Conservation (phyloP, 1,140 invertebrate species). For the Eurosta solidaginis region DNA sequence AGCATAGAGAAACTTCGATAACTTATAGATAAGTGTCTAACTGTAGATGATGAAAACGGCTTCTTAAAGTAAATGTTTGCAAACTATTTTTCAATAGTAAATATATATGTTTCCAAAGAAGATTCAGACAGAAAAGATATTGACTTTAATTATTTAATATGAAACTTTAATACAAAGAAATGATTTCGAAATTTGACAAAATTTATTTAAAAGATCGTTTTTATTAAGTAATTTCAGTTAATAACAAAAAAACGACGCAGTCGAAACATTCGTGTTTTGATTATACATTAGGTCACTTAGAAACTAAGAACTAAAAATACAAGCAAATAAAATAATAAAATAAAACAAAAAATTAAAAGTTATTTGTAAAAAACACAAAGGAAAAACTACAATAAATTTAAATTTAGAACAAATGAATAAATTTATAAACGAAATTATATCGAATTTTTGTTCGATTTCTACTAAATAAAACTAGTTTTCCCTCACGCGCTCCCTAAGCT, state of each 20-base stretch:
- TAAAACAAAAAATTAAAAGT: constrained; percentile 22
- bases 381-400: constrained; percentile 25
- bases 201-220: neutral
- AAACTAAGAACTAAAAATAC: neutral
- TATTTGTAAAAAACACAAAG: constrained; percentile 28
- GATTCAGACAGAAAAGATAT: too few species aligned
- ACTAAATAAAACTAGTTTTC: neutral
- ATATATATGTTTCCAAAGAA: too few species aligned
- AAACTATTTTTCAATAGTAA: too few species aligned
- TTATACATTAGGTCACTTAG: constrained; percentile 1
- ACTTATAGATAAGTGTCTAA: too few species aligned
- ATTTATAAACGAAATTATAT: neutral
- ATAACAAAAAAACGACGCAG: constrained; percentile 2
- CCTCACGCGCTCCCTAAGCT: too few species aligned
- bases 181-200: neutral
- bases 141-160: too few species aligned
- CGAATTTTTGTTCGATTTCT: neutral
- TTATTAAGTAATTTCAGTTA: neutral
- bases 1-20: too few species aligned
- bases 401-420: constrained; percentile 10
- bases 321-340: too few species aligned
- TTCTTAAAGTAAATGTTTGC: too few species aligned
- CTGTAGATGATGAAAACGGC: too few species aligned
- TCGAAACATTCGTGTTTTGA: neutral
- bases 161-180: too few species aligned